Evolutionary conservation across 1,140 invertebrate genomes (phyloP), one percentile per base, ranked within the genome.

Genomic region (Frieseomelitta varia): DNA sequence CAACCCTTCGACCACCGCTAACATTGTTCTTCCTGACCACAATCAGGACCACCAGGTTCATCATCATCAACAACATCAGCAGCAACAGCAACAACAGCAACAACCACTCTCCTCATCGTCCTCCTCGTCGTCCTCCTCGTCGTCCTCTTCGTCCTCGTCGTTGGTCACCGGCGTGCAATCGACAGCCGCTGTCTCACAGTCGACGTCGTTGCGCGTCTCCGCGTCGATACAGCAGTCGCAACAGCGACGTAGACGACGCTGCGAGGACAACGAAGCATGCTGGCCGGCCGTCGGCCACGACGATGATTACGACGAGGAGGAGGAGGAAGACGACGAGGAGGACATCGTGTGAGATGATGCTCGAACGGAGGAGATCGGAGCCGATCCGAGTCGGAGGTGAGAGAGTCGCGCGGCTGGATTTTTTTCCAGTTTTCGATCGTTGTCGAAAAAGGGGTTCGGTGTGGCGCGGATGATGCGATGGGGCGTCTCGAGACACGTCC

Each of bases 271-370:
- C 69, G 85, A 78, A 17, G 58, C 77, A 4, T 89, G 86, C 19
- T 85, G 87, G 85, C 77, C 39, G 39, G 39, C 90, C 24, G 91
- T 89, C 51, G 90, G 91, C 2, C 91, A 91, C 14, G 91, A 92
- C 30, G 86, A 91, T 39, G 88, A 91, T 27, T 85, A 87, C 69
- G 90, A 91, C 1, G 91, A 89, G 1, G 88, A 92, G 61, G 90
- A 93, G 19, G 90, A 92, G 51, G 92, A 91, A 19, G 90, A 92
- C 27, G 90, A 92, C 3, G 87, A 92, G 24, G 89, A 91, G 61
- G 88, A 88, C 12, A 67, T 88, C 56, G 68, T 78, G 61, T 88
- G 77, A 88, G 74, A 53, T 30, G 71, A 47, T 63, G 56, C 61
- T 53, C 2, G 34, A 30, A 53, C 39, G 10, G 51, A 56, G 24